Evolutionary conservation across 2,113 vertebrate species (phyloP), one percentile per base, ranked within the genome.

Genomic region (Dasyprocta punctata): DNA sequence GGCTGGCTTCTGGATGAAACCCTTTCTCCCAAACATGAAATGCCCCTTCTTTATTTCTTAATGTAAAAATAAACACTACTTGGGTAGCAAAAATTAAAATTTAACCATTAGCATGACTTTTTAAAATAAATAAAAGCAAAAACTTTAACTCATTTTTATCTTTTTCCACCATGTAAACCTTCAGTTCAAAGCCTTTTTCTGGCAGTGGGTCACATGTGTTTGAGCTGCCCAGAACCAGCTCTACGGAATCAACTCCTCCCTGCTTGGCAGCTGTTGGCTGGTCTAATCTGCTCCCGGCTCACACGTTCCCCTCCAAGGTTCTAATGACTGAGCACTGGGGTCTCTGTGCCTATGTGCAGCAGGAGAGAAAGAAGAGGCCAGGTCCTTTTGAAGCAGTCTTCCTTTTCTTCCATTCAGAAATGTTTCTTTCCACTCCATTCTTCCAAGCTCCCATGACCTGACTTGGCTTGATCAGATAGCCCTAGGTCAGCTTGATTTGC

Each of bases 61-160:
- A 83, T 86, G 73, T 47, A 24, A 82, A 90, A 95, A 63, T 69
- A 44, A 49, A 56, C 7, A 8, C 17, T 44, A 89, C 49, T 82
- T 89, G 92, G 89, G 82, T 30, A 83, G 24, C 17, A 92, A 92
- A 92, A 75, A 24, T 33, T 91, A 84, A 93, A 58, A 8, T 88
- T 81, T 65, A 83, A 78, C 5, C 33, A 60, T 77, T 88, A 93
- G 92, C 19, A 28, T 71, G 24, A 75, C 38, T 67, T 73, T 93
- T 81, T 12, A 61, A 95, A 88, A 84, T 77, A 73, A 65, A 75
- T 80, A 12, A 95, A 90, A 86, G 56, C 33, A 81, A 85, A 92
- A 77, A 81, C 63, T 77, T 41, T 52, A 89, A 63, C 13, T 81
- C 24, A 61, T 41, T 85, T 67, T 67, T 82, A 36, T 44, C 82